Percentiles rank a stretch among this genome's conserved stretches.
phyloP scores from a whole-genome alignment of 2,888 invertebrate species.

The Exephanes ischioxanthus region DNA sequence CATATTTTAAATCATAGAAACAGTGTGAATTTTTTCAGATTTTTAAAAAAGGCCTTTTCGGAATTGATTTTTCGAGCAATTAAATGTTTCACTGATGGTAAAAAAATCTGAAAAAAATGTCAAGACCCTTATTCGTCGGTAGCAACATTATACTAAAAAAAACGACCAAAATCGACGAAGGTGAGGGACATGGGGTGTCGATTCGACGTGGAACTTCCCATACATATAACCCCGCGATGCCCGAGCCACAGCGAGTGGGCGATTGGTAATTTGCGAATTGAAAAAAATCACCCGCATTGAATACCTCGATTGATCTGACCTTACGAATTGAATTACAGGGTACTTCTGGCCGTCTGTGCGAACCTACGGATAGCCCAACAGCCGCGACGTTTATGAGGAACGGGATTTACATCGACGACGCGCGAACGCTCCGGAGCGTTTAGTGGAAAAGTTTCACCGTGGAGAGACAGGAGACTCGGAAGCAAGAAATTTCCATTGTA shows the following conservation, averaged over 20 bases:
- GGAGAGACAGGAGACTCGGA: neutral
- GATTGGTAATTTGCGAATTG: conserved; percentile 61
- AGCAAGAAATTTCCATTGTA: conserved; percentile 53
- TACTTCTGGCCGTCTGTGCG: conserved; percentile 1
- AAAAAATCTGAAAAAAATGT: no score
- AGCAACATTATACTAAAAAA: no score
- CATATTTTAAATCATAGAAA: no score
- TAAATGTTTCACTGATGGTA: no score
- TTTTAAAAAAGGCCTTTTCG: no score
- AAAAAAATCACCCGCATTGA: conserved; percentile 60
- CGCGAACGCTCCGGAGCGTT: conserved; percentile 19
- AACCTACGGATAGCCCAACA: neutral
- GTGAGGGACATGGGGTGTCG: no score
- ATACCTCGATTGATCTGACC: conserved; percentile 64
- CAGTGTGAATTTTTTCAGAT: no score
- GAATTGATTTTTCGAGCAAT: no score
- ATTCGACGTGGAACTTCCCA: no score
- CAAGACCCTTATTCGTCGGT: no score
- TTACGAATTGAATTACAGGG: conserved; percentile 50
- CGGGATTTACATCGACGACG: neutral
- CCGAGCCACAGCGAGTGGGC: conserved; percentile 45
- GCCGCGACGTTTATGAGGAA: neutral
- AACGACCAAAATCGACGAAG: no score
- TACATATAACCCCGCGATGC: neutral
- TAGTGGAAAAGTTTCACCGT: conserved; percentile 36